Percentiles rank a stretch among this genome's conserved stretches.
phyloP scores from a whole-genome alignment of 2,797 vertebrate species.

The Enteromius argenteus region DNA sequence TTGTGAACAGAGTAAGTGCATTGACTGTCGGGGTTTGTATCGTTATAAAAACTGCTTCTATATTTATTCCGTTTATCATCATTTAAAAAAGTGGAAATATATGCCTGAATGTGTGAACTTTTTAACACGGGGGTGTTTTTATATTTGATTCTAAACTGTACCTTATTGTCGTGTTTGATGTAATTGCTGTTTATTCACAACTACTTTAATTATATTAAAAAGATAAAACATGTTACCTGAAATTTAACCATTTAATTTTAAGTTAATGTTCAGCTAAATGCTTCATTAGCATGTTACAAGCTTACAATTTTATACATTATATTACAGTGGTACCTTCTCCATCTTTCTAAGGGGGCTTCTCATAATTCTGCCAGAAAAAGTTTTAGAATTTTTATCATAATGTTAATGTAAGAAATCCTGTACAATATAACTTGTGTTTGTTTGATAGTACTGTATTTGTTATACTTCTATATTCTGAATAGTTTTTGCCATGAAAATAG shows the following conservation, averaged over 20 bases:
- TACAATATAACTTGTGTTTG: no score
- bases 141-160: background rate
- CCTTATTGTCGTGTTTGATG: background rate
- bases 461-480: no score
- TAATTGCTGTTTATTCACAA: background rate
- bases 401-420: no score
- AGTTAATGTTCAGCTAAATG: background rate
- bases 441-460: no score
- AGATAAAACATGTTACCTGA: background rate
- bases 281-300: background rate
- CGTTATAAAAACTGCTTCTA: background rate
- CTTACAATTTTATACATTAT: background rate
- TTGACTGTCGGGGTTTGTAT: background rate
- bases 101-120: background rate
- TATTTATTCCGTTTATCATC: background rate
- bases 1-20: background rate
- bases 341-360: background rate
- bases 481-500: no score
- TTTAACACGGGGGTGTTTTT: no score
- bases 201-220: background rate
- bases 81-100: background rate
- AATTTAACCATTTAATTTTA: background rate
- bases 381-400: no score
- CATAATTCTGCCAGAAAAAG: no score
- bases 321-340: background rate